phyloP scores from a whole-genome alignment of 2,797 vertebrate species.

The Rachycentron canadum region DNA sequence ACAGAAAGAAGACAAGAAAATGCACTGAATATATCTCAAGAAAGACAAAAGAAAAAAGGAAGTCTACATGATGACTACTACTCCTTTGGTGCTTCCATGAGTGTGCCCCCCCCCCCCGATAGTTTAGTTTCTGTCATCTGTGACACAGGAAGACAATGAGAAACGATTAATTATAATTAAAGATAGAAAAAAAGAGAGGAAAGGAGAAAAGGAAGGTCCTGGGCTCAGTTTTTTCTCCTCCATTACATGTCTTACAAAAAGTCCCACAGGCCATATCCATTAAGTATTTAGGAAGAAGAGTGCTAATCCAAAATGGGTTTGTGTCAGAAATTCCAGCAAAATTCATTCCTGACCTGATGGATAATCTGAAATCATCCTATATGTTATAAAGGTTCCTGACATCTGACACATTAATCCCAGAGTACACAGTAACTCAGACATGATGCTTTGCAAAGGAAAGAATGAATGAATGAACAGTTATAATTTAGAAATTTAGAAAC shows the following conservation, averaged over 20 bases:
- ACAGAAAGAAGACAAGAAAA: neutral
- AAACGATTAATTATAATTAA: constrained; percentile 36
- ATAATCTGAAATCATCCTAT: neutral
- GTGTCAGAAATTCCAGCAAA: constrained; percentile 2
- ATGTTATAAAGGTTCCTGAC: neutral
- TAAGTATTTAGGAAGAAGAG: constrained; percentile 13
- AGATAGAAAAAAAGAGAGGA: constrained; percentile 9
- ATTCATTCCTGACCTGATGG: neutral
- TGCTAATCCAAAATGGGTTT: neutral
- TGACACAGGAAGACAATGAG: constrained; percentile 34
- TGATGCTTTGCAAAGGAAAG: neutral
- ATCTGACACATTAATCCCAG: neutral
- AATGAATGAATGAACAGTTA: too few species aligned
- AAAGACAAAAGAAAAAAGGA: constrained; percentile 17
- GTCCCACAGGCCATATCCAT: neutral
- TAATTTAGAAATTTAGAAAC: too few species aligned
- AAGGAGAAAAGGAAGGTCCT: constrained; percentile 1
- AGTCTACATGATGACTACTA: neutral
- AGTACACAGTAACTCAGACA: neutral
- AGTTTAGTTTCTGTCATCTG: constrained; percentile 43
- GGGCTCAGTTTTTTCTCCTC: constrained; percentile 3
- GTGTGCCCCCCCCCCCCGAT: constrained; percentile 24
- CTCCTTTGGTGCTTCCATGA: constrained; percentile 20
- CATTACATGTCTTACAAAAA: constrained; percentile 16
- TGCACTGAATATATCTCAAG: neutral